phyloP scores from a whole-genome alignment of 2,888 invertebrate species.

The Eristalis pertinax region DNA sequence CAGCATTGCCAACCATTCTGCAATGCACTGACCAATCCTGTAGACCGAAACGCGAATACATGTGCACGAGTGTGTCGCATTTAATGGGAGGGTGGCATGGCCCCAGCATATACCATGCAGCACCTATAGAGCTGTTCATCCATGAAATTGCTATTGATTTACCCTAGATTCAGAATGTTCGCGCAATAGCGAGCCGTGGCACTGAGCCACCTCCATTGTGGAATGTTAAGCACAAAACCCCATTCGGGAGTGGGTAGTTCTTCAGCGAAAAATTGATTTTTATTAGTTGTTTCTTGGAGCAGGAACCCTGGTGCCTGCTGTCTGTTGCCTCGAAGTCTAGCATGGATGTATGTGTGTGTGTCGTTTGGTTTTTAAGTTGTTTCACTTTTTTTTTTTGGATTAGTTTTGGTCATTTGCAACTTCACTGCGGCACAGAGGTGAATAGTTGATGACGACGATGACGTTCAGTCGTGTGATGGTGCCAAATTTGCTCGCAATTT shows the following conservation, averaged over 20 bases:
- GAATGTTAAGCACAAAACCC: neutral
- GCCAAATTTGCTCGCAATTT: neutral
- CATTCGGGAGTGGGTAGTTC: slow-evolving; percentile 23
- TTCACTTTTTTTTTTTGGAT: neutral
- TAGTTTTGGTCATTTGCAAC: slow-evolving; percentile 56
- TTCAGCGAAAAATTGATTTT: slow-evolving; percentile 56
- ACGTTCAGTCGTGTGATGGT: neutral
- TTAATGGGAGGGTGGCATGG: slow-evolving; percentile 33
- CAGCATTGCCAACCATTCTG: too few species aligned
- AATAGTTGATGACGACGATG: slow-evolving; percentile 36
- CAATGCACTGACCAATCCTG: neutral
- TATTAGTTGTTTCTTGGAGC: slow-evolving; percentile 56
- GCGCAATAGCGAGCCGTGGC: slow-evolving; percentile 40
- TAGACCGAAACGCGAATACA: slow-evolving; percentile 6
- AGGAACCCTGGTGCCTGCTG: slow-evolving; percentile 22
- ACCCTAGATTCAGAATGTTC: slow-evolving; percentile 62
- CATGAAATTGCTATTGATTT: slow-evolving; percentile 69
- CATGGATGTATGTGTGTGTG: slow-evolving; percentile 9
- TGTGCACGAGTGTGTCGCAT: neutral
- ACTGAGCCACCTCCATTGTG: slow-evolving; percentile 27
- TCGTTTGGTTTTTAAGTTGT: neutral
- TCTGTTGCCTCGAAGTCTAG: slow-evolving; percentile 54
- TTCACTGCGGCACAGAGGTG: slow-evolving; percentile 16
- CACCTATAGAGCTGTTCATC: slow-evolving; percentile 56
- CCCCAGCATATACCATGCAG: slow-evolving; percentile 34